phyloP scores from a whole-genome alignment of 2,888 invertebrate genomes.

The Macrosiphum euphorbiae region DNA sequence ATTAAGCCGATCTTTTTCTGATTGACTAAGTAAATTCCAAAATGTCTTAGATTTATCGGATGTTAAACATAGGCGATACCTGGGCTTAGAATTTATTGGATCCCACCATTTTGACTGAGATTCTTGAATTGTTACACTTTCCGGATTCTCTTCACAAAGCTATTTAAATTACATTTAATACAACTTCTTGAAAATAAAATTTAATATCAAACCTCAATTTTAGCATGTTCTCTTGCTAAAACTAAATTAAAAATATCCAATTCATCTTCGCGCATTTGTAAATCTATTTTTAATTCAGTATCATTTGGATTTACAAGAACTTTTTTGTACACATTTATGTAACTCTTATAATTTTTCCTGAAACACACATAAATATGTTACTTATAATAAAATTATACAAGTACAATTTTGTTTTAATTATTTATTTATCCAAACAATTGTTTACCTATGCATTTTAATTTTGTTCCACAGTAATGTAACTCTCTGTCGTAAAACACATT shows the following conservation, averaged over 20 bases:
- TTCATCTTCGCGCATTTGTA: slow-evolving; percentile 82
- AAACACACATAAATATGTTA: slow-evolving; percentile 56
- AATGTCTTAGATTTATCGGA: slow-evolving; percentile 73
- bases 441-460: slow-evolving; percentile 54
- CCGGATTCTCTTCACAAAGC: slow-evolving; percentile 70
- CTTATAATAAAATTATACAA: neutral
- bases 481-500: slow-evolving; percentile 79
- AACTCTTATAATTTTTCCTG: slow-evolving; percentile 77
- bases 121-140: slow-evolving; percentile 70
- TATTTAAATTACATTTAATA: slow-evolving; percentile 66
- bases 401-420: neutral
- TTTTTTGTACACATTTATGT: slow-evolving; percentile 80
- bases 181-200: slow-evolving; percentile 3
- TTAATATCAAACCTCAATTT: slow-evolving; percentile 76
- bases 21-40: slow-evolving; percentile 77
- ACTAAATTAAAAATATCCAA: slow-evolving; percentile 82
- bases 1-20: slow-evolving; percentile 76
- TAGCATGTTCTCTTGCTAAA: slow-evolving; percentile 84
- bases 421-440: neutral
- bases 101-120: slow-evolving; percentile 66
- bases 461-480: slow-evolving; percentile 68
- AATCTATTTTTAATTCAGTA: slow-evolving; percentile 79
- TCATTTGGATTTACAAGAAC: slow-evolving; percentile 80
- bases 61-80: slow-evolving; percentile 69
- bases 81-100: slow-evolving; percentile 72